Conservation (phyloP, 2,113 vertebrate genomes). For the Dasypus novemcinctus region DNA sequence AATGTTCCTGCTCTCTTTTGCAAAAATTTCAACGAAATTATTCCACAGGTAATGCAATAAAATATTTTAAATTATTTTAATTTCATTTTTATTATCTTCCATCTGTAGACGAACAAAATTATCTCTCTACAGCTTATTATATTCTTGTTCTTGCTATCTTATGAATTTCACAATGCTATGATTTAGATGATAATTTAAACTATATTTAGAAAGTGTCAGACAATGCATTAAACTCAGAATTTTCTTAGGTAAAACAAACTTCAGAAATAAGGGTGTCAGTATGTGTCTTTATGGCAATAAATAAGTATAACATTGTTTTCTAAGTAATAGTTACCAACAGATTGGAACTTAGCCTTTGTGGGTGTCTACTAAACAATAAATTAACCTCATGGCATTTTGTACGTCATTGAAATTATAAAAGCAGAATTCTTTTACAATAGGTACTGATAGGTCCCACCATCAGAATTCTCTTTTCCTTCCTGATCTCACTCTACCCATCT, state of each 20-base stretch:
- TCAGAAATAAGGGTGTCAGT: not conserved
- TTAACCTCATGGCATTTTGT: not conserved
- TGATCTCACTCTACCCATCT: not conserved
- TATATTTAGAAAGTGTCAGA: not conserved
- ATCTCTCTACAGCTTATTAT: not conserved
- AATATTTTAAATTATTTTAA: slow-evolving; percentile 1
- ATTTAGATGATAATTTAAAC: not conserved
- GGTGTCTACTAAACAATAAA: not conserved
- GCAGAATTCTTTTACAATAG: not conserved
- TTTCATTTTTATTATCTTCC: slow-evolving; percentile 25
- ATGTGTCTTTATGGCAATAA: not conserved
- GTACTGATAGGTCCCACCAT: accelerated
- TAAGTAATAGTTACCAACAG: not conserved
- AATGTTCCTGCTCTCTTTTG: not conserved
- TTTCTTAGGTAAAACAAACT: not conserved
- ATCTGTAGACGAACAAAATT: not conserved
- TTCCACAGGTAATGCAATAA: not conserved
- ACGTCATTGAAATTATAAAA: not conserved
- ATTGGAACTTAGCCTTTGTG: not conserved
- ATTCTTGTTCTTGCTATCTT: not conserved
- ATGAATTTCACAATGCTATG: not conserved
- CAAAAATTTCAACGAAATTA: slow-evolving; percentile 5
- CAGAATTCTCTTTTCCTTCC: not conserved
- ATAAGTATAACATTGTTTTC: not conserved
- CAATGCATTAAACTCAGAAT: not conserved